Evolutionary conservation across 2,113 vertebrate species (phyloP).

Genomic region (Gallinago undulata): DNA sequence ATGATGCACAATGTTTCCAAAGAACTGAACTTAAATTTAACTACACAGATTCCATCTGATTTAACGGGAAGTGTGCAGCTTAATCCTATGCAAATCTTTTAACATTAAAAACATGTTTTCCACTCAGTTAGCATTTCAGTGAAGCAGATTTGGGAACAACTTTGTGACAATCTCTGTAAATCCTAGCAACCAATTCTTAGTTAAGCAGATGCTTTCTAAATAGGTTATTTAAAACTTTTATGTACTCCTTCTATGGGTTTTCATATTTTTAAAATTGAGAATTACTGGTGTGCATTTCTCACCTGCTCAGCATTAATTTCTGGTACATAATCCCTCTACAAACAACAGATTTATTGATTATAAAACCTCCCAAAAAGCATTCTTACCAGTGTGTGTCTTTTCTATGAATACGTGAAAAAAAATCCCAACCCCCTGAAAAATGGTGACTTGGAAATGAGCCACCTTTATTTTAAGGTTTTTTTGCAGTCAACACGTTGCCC

Average conservation of each 20-base stretch:
- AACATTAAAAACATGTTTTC: slow-evolving; percentile 61
- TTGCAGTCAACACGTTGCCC: slow-evolving; percentile 65
- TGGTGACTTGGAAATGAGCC: slow-evolving; percentile 71
- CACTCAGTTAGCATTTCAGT: slow-evolving; percentile 4
- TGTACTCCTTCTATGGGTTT: neutral
- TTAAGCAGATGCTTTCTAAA: slow-evolving; percentile 39
- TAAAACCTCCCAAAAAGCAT: slow-evolving; percentile 11
- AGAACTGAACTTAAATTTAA: neutral
- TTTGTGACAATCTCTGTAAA: slow-evolving; percentile 65
- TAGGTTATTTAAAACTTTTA: slow-evolving; percentile 3
- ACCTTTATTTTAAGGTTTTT: slow-evolving; percentile 70
- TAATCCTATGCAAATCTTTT: slow-evolving; percentile 33
- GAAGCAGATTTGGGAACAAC: slow-evolving; percentile 58
- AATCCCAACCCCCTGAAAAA: neutral
- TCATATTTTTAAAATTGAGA: slow-evolving; percentile 32
- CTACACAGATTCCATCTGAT: neutral
- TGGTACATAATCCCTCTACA: slow-evolving; percentile 29
- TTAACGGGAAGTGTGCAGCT: slow-evolving; percentile 20
- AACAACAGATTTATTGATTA: slow-evolving; percentile 71
- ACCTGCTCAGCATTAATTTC: slow-evolving; percentile 52
- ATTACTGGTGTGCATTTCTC: slow-evolving; percentile 19
- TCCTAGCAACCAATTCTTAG: slow-evolving; percentile 63
- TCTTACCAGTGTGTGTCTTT: slow-evolving; percentile 55
- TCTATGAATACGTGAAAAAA: neutral
- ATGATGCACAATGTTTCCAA: neutral